Conservation (phyloP, 2,888 invertebrate species). For the Clusia tigrina region DNA sequence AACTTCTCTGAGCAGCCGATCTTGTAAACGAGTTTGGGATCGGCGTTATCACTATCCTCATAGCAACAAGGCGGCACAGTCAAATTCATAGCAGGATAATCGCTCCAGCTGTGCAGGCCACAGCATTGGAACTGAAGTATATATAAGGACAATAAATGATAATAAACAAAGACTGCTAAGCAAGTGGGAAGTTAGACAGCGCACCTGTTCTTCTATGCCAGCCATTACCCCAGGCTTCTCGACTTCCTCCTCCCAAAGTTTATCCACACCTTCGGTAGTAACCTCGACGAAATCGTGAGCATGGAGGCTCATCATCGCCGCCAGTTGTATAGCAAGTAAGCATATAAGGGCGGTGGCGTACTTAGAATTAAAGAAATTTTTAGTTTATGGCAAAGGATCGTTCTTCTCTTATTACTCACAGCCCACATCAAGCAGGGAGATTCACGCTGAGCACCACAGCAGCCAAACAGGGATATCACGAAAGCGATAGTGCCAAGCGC, state of each 20-base stretch:
- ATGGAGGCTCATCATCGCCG: background rate
- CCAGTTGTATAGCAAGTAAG: slow-evolving; percentile 2
- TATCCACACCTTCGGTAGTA: background rate
- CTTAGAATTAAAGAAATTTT: slow-evolving; percentile 14
- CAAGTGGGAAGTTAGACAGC: no score
- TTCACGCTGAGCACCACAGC: slow-evolving; percentile 13
- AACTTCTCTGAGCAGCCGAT: slow-evolving; percentile 18
- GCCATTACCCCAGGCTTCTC: background rate
- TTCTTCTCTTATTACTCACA: slow-evolving; percentile 24
- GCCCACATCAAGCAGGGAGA: slow-evolving; percentile 12
- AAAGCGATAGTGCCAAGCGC: slow-evolving; percentile 15
- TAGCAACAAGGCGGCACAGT: slow-evolving; percentile 22
- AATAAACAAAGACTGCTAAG: no score
- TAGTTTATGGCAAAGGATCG: no score
- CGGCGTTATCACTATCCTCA: background rate
- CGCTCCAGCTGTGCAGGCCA: slow-evolving; percentile 17
- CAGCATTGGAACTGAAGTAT: slow-evolving; percentile 27
- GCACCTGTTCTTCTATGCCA: background rate
- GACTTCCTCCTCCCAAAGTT: background rate
- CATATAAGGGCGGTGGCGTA: slow-evolving; percentile 12
- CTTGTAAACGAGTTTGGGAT: background rate
- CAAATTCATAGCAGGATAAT: slow-evolving; percentile 15
- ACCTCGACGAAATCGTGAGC: background rate
- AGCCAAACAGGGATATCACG: slow-evolving; percentile 15
- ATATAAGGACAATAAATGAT: no score